phyloP scores from a whole-genome alignment of 2,888 invertebrate species.

The Melolontha melolontha region DNA sequence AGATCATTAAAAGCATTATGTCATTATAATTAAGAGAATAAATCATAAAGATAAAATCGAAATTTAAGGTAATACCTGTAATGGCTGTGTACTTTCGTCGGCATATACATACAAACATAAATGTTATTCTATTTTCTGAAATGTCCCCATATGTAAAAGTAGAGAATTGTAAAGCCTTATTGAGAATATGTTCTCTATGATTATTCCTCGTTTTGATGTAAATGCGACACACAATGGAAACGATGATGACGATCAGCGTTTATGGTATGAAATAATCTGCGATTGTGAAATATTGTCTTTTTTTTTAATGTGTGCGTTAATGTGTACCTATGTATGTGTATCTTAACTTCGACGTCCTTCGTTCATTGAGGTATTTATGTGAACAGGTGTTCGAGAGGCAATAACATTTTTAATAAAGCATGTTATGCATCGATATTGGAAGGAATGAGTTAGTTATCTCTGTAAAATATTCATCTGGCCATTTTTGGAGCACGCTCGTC shows the following conservation, averaged over 20 bases:
- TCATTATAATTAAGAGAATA: constrained; percentile 17
- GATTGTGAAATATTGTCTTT: constrained; percentile 12
- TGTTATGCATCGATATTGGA: constrained; percentile 18
- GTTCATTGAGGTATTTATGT: constrained; percentile 9
- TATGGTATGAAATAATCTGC: constrained; percentile 7
- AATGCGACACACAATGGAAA: not conserved
- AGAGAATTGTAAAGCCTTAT: not conserved
- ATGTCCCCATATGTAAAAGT: constrained; percentile 11
- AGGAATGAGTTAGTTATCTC: not conserved
- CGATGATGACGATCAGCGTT: not conserved
- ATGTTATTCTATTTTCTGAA: no score
- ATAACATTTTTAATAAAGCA: constrained; percentile 31
- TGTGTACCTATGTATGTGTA: not conserved
- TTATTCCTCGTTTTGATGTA: not conserved
- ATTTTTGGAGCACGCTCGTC: constrained; percentile 8
- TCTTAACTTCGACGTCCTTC: not conserved
- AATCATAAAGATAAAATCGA: constrained; percentile 21
- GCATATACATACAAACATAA: no score
- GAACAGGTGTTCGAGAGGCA: constrained; percentile 26
- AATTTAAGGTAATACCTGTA: not conserved
- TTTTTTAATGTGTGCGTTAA: not conserved
- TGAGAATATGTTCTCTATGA: not conserved
- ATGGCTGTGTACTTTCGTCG: not conserved
- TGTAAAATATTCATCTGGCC: not conserved
- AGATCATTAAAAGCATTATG: constrained; percentile 3